Evolutionary conservation across 2,113 vertebrate genomes (phyloP), one percentile per base, ranked within the genome.

Genomic region (Pristiophorus japonicus): DNA sequence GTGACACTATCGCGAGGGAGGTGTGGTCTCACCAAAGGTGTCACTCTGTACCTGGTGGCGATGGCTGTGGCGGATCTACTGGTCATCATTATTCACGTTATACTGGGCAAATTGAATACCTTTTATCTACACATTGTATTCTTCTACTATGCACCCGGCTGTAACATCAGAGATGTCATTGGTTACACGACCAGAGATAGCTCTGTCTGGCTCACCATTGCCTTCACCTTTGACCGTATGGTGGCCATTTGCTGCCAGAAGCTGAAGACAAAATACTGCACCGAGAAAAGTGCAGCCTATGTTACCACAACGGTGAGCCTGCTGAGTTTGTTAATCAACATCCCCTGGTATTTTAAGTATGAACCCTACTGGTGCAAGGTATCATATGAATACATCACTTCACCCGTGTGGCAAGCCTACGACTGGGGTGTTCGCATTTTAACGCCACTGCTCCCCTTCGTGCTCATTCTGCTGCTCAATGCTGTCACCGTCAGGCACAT

Each of bases 231-330:
- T 22, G 91, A 93, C 91, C 91, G 62, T 2, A 38, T 63, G 14
- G 91, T 93, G 62, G 62, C 91, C 38, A 93, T 93, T 66, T 66
- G 91, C 20, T 93, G 22, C 63, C 91, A 93, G 91, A 66, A 65
- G 63, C 63, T 66, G 90, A 93, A 93, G 38, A 66, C 11, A 1
- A 93, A n/a, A 65, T 93, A 24, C 38, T 93, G 91, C 63, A 66
- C 62, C 63, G 16, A 42, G n/a, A 66, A 66, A 93, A 42, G 16
- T 66, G 91, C 62, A 38, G 34, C 59, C 0, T 2, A 22, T 11
- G 0, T 92, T n/a, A 92, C 65, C 34, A 1, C 59, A 65, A 62
- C 14, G 2, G 90, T 90, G 47, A 90, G 22, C 55, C 0, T 34
- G 24, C 12, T 90, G 47, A 90, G 87, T 59, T 27, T 27, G 20